Conservation (phyloP, 2,888 invertebrate species). For the Caenorhabditis imperialis region DNA sequence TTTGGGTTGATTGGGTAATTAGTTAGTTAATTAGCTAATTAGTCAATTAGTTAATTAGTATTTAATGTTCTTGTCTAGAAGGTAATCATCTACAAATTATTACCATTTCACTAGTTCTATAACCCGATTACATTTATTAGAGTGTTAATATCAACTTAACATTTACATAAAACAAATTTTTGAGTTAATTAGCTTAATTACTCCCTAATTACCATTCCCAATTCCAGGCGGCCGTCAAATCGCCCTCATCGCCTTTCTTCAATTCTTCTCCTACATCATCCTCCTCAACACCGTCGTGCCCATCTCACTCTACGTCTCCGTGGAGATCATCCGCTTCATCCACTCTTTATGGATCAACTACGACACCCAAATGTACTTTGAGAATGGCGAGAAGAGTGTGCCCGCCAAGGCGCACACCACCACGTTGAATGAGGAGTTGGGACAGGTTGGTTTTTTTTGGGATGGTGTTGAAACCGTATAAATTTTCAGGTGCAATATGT, state of each 20-base stretch:
- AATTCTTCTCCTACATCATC: constrained; percentile 99
- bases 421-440: constrained; percentile 90
- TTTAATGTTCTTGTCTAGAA: too few relatives aligned
- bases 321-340: constrained; percentile 93
- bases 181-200: too few relatives aligned
- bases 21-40: too few relatives aligned
- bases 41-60: too few relatives aligned
- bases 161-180: too few relatives aligned
- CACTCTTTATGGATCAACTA: constrained; percentile 99
- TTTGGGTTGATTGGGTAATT: too few relatives aligned
- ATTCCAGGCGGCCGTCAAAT: constrained; percentile 68
- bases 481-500: constrained; percentile 96
- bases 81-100: too few relatives aligned
- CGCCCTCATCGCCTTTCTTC: constrained; percentile 91
- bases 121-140: too few relatives aligned
- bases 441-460: constrained; percentile 60
- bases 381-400: constrained; percentile 70
- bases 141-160: too few relatives aligned
- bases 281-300: constrained; percentile 99
- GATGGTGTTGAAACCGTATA: neutral
- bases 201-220: too few relatives aligned
- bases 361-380: constrained; percentile 98
- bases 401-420: constrained; percentile 89
- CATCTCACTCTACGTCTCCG: constrained; percentile 95
- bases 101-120: too few relatives aligned